Evolutionary conservation across 1,140 invertebrate genomes (phyloP).

Genomic region (Formica exsecta): DNA sequence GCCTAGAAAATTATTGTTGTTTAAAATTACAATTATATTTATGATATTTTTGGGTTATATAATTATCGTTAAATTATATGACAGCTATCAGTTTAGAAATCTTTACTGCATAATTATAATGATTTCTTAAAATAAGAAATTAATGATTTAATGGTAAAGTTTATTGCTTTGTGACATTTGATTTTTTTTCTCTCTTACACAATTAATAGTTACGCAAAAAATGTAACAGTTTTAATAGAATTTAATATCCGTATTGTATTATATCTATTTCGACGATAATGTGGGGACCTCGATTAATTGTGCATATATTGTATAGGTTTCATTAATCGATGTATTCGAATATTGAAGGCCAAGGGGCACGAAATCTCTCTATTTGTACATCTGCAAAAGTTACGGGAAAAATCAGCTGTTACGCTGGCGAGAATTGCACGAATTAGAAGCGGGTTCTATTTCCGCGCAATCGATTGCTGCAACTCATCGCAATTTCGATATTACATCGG

Average conservation of each 20-base stretch:
- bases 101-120: not conserved
- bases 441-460: constrained; percentile 30
- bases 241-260: not conserved
- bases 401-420: constrained; percentile 7
- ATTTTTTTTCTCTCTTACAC: not conserved
- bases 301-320: not conserved
- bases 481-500: constrained; percentile 41
- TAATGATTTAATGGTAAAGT: constrained; percentile 32
- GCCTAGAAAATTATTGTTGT: no score
- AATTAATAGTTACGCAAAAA: not conserved
- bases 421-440: constrained; percentile 25
- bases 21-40: not conserved
- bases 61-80: not conserved
- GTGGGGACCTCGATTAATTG: constrained; percentile 38
- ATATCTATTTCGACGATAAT: constrained; percentile 14
- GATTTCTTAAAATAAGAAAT: not conserved
- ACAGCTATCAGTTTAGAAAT: not conserved
- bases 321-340: constrained; percentile 14
- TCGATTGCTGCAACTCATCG: constrained; percentile 22
- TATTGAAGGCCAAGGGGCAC: not conserved
- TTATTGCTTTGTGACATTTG: not conserved
- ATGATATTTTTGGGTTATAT: no score
- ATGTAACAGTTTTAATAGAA: constrained; percentile 8
- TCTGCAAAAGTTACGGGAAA: constrained; percentile 5
- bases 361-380: not conserved